Evolutionary conservation across 2,888 invertebrate genomes (phyloP), one percentile per base, ranked within the genome.

Genomic region (Cantharis rustica): DNA sequence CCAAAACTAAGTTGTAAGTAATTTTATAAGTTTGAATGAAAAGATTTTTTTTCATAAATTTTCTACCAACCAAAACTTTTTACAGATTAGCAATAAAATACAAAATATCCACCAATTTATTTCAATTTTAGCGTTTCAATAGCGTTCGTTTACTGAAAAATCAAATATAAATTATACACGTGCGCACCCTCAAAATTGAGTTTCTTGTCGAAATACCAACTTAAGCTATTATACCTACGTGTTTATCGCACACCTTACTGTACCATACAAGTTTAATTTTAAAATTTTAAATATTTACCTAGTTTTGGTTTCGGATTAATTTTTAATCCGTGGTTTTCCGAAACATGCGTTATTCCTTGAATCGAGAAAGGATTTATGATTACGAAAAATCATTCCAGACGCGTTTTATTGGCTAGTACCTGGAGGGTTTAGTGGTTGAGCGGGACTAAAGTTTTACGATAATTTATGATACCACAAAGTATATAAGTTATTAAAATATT

Each of bases 241-340:
- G 47, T 66, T 76, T 76, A 76, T 68, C 71, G 17, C 61, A 64
- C 68, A 76, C 71, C 66, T 76, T 69, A 26, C 27, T 10, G 72
- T 26, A 61, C 68, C 26, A 66, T 70, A 62, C 70, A 64, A 63
- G 20, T n/a, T 26, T 68, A 17, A 69, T 31, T 63, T 69, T 73
- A 7, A 31, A 61, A 70, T 73, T 63, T 73, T 63, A 76, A 71
- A 76, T 76, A 76, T 76, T 73, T 68, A 73, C 64, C 23, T 4
- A 26, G 23, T 72, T 71, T 76, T 71, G 71, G 70, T 73, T 73
- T 62, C 71, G 47, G 71, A 73, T 71, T 76, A 73, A 68, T 61
- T 71, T 71, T 73, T 23, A 66, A 66, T 66, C 71, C 64, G 61
- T 69, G 11, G 26, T 73, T 26, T 70, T 61, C 1, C 20, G 17